These are phyloP conservation scores for Hydroisotoma schaefferi DNA, from an alignment of 2,888 invertebrate genomes.

Conservation along the genomic window DNA sequence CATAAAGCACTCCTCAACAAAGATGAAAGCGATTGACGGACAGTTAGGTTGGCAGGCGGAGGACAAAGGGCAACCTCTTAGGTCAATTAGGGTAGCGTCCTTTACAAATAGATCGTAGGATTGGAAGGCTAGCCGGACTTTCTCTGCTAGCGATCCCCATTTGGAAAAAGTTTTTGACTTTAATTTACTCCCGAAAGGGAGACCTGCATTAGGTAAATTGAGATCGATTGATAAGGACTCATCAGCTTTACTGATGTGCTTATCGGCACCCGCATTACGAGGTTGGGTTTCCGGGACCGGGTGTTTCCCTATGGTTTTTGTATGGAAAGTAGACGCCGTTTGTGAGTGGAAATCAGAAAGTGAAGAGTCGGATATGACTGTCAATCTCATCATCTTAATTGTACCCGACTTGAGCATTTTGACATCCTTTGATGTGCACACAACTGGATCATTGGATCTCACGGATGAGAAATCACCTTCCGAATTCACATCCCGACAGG, in stretches of 20 bases:
- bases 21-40: conserved; percentile 33
- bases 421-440: conserved; percentile 43
- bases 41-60: conserved; percentile 10
- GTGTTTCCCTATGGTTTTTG: conserved; percentile 8
- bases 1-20: conserved; percentile 39
- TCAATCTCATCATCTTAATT: conserved; percentile 47
- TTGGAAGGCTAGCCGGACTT: conserved; percentile 38
- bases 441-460: conserved; percentile 42
- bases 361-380: conserved; percentile 34
- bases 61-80: conserved; percentile 36
- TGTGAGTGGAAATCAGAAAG: conserved; percentile 34
- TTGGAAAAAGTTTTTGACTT: conserved; percentile 6
- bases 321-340: conserved; percentile 11
- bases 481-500: conserved; percentile 2
- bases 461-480: conserved; percentile 31
- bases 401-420: conserved; percentile 45
- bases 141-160: conserved; percentile 33
- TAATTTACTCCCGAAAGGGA: too few relatives aligned
- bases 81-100: conserved; percentile 27
- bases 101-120: conserved; percentile 35
- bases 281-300: background rate
- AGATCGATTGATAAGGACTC: background rate
- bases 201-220: too few relatives aligned
- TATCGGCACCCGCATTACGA: background rate
- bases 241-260: background rate